These are phyloP conservation scores for Pseudobourletiella spinata DNA, from an alignment of 1,140 invertebrate species.

Conservation along the genomic window DNA sequence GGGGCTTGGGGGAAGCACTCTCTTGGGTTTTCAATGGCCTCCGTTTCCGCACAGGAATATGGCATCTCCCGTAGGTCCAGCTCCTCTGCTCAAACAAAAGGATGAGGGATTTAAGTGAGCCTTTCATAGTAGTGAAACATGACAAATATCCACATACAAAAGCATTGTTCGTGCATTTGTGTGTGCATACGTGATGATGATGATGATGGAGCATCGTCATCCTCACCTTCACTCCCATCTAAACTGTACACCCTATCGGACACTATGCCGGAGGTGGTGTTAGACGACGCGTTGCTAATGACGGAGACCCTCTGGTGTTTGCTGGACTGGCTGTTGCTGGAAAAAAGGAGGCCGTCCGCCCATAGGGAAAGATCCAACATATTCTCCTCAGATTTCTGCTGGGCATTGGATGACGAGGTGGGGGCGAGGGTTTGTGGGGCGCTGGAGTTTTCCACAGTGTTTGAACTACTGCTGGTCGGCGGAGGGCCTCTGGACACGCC, in stretches of 20 bases:
- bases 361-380: constrained; percentile 35
- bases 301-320: constrained; percentile 76
- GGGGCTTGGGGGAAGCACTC: no score
- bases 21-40: constrained; percentile 54
- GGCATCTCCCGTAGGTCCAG: constrained; percentile 43
- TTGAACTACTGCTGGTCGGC: constrained; percentile 33
- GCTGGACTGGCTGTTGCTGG: constrained; percentile 24
- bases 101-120: no score
- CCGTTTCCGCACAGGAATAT: constrained; percentile 51
- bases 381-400: constrained; percentile 37
- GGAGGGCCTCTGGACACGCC: constrained; percentile 1
- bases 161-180: no score
- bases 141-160: no score
- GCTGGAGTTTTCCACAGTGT: constrained; percentile 23
- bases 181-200: no score
- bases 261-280: constrained; percentile 89
- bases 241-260: constrained; percentile 88
- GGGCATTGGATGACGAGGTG: constrained; percentile 9
- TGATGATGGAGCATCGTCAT: no score
- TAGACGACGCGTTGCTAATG: constrained; percentile 83
- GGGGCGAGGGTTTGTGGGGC: constrained; percentile 22
- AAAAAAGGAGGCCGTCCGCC: constrained; percentile 33
- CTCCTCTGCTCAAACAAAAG: constrained; percentile 41
- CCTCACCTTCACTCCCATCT: constrained; percentile 63
- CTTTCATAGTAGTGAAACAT: no score